These are phyloP conservation scores for Drosophila lacertosa DNA, from an alignment of 1,140 invertebrate genomes.

Conservation along the genomic window DNA sequence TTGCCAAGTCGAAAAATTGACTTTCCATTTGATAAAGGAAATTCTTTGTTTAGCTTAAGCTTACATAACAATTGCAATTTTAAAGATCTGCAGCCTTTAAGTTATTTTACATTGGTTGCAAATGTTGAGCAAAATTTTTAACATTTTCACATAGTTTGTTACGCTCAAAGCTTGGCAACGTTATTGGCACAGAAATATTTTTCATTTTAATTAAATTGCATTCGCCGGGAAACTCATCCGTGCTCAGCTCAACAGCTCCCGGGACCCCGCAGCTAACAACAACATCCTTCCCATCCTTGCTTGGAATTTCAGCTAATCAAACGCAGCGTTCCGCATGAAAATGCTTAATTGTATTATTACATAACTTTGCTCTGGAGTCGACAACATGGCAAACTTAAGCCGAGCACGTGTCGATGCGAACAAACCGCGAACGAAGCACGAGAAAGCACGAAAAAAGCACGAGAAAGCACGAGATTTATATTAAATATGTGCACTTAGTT, in stretches of 20 bases:
- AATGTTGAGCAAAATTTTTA: slow-evolving; percentile 27
- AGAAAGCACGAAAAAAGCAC: background rate
- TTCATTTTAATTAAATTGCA: slow-evolving; percentile 79
- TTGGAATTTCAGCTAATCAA: slow-evolving; percentile 75
- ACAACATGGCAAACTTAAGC: background rate
- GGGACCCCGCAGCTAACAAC: slow-evolving; percentile 26
- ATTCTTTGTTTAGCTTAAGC: too few species aligned
- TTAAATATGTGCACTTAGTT: too few species aligned
- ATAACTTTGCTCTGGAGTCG: slow-evolving; percentile 54
- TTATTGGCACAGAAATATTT: slow-evolving; percentile 60
- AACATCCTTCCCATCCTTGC: slow-evolving; percentile 52
- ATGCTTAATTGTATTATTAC: slow-evolving; percentile 78
- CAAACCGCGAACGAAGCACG: too few species aligned
- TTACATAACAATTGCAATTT: background rate
- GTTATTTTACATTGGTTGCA: background rate
- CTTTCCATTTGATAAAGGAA: too few species aligned
- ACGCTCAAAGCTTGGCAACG: slow-evolving; percentile 33
- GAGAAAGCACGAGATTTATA: background rate
- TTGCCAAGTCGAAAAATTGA: too few species aligned
- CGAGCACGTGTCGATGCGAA: background rate
- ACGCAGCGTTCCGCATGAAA: slow-evolving; percentile 70
- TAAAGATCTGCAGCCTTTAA: background rate
- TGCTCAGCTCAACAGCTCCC: slow-evolving; percentile 10
- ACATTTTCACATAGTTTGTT: slow-evolving; percentile 20
- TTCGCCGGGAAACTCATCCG: slow-evolving; percentile 46